Base-by-base conservation (phyloP, 1,140 invertebrate genomes). In the Drosophila jambulina region DNA sequence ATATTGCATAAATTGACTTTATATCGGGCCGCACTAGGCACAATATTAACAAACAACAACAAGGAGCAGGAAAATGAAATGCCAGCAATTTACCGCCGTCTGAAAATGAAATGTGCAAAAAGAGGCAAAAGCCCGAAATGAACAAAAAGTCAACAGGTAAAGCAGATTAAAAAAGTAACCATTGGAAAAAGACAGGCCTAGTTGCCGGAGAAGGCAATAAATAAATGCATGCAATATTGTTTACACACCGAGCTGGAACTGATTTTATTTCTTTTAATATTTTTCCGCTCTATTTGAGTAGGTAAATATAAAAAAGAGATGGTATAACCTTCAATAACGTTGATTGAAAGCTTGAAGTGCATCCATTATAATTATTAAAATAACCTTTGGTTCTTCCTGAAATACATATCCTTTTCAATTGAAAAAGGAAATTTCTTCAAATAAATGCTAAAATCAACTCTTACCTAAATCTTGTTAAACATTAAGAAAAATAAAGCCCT, bases 1-100 rank as follows among this genome's bases (percentile, higher is more conserved):
- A 88, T 80, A 68, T 78, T 78, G 62, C 84, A 83, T 77, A 86
- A 86, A 86, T 88, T 86, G 83, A 83, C 84, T 86, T 86, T 83
- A 80, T 83, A 78, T 82, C 75, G 68, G 62, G 38, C 51, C 62
- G 67, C 51, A 78, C 59, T 76, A 78, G 74, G 54, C 61, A 60
- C 70, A 69, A 65, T 72, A 80, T 80, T 77, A 72, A 74, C 78
- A 80, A 68, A 82, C 67, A 56, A 69, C 70, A 67, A 56, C 21
- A 42, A 34, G 34, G 58, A 62, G 32, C 51, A 61, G 61, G 51
- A 63, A 80, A 80, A 80, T 59, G 59, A 45, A 64, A 79, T 80
- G 69, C 54, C 69, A 72, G 45, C 69, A 72, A 72, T 72, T 72
- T 72, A 36, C 67, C 70, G 69, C 36, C 65, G 58, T 42, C 46